phyloP scores from a whole-genome alignment of 1,140 invertebrate genomes.

The Drosophila asahinai region DNA sequence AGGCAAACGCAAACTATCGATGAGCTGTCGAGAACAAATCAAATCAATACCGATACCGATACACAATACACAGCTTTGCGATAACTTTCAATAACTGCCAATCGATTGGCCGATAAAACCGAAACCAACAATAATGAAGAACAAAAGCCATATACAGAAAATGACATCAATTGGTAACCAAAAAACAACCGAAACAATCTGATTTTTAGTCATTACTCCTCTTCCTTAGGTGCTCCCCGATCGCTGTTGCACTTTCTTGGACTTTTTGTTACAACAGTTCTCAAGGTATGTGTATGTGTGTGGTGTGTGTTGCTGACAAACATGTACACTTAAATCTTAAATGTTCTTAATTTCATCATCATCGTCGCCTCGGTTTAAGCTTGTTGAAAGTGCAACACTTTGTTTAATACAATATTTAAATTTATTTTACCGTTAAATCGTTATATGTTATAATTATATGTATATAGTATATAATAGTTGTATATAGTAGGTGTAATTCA shows the following conservation, averaged over 20 bases:
- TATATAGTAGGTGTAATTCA: conserved; percentile 74
- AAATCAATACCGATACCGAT: conserved; percentile 25
- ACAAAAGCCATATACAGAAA: conserved; percentile 70
- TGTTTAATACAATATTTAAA: conserved; percentile 82
- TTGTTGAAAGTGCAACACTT: conserved; percentile 76
- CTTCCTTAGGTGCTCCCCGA: conserved; percentile 24
- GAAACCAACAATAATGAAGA: conserved; percentile 50
- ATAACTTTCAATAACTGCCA: not conserved
- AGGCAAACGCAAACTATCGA: conserved; percentile 23
- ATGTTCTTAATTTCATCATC: conserved; percentile 35
- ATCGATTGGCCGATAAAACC: conserved; percentile 31
- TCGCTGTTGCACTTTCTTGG: conserved; percentile 37
- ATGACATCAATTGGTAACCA: conserved; percentile 67
- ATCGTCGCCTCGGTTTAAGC: conserved; percentile 24
- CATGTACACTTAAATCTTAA: conserved; percentile 54
- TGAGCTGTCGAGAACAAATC: conserved; percentile 26
- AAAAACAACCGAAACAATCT: conserved; percentile 49
- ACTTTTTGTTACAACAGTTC: conserved; percentile 49
- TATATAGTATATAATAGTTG: conserved; percentile 77
- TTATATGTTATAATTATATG: conserved; percentile 82
- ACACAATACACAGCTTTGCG: conserved; percentile 7
- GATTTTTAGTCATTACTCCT: conserved; percentile 20
- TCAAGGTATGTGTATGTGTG: conserved; percentile 17
- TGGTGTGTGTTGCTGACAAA: conserved; percentile 31
- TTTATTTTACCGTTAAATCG: conserved; percentile 82